Evolutionary conservation across 1,140 invertebrate species (phyloP), one percentile per base, ranked within the genome.

Genomic region (Lasioglossum albipes): DNA sequence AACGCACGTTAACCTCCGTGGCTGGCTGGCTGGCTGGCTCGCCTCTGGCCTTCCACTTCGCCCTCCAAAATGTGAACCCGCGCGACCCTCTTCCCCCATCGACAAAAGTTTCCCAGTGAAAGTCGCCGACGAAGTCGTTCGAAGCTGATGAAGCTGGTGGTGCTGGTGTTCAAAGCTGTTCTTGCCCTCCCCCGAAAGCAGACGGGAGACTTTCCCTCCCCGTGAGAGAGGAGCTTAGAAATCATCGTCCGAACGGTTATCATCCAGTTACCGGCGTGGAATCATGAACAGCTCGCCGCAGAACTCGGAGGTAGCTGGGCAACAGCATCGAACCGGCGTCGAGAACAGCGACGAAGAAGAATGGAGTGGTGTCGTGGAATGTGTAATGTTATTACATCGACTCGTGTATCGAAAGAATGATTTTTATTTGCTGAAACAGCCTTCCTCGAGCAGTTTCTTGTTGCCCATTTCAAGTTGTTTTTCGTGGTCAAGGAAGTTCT

Each of bases 261-360:
- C 45, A 7, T 72, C 36, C 13, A n/a, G 42, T 13, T 6, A 20
- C 18, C 22, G 10, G n/a, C 42, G 66, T 6, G 79, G 31, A 69
- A 71, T 62, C 27, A 91, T 93, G 92, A 92, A 91, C 88, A 89
- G 70, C 79, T 91, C 90, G 54, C 87, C 91, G 59, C 86, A 91
- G 79, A 91, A 86, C 76, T 88, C 89, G 0, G 91, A 91, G 70
- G 79, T 69, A 66, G 75, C 85, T 72, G 85, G 85, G 71, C 78
- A 82, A 62, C 80, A 80, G 59, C 78, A 86, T 41, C 85, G 85
- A 9, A 42, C 88, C 79, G 90, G 88, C 57, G 81, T 89, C 54
- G 91, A 91, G 65, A 92, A 93, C 88, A 93, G 91, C 82, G 93
- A 93, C 81, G 93, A 93, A 71, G 92, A 93, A 57, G 93, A 93